Base-by-base conservation (phyloP, 1,140 invertebrate genomes). In the Dufourea novaeangliae region DNA sequence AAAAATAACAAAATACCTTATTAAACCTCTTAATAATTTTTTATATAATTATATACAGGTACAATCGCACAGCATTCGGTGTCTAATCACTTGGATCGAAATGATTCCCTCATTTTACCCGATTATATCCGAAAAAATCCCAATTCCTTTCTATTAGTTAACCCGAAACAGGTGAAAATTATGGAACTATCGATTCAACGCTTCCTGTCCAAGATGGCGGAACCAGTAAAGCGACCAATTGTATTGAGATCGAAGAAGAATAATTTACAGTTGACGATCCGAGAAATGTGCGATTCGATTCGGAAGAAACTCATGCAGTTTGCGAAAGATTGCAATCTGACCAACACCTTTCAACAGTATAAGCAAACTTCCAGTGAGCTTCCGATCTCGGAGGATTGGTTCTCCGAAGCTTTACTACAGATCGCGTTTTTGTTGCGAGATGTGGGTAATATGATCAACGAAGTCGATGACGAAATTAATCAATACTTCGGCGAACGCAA, bases 381-480 rank as follows among this genome's bases (percentile, higher is more conserved):
- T 69, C 52, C 82, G 17, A 10, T 44, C 14, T 83, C 67, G 6
- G 56, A 56, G 1, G 74, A 69, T 46, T 85, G 69, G 78, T 78
- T 68, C 44, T 52, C 66, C 1, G 78, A 84, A 50, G 20, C 46
- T 62, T 14, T 69, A 11, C 32, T 68, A 8, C 77, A 79, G 46
- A 54, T 29, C 22, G 34, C 56, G 10, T 56, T 73, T 12, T 11
- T 78, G 52, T 8, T 78, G 10, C 44, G 32, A 1, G 86, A 85
- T 61, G n/a, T 82, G 0, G 57, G 56, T 0, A 54, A 62, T 32
- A 68, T 86, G n/a, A 63, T 57, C 20, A 52, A 83, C 17, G 63
- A 74, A 44, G 50, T 76, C 14, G n/a, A 6, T 2, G 50, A 39
- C 1, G 34, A 25, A 6, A 64, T 79, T 17, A n/a, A 62, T 39